Conservation (phyloP, 92 coral and sea anemone species). For the Scolanthus callimorphus region DNA sequence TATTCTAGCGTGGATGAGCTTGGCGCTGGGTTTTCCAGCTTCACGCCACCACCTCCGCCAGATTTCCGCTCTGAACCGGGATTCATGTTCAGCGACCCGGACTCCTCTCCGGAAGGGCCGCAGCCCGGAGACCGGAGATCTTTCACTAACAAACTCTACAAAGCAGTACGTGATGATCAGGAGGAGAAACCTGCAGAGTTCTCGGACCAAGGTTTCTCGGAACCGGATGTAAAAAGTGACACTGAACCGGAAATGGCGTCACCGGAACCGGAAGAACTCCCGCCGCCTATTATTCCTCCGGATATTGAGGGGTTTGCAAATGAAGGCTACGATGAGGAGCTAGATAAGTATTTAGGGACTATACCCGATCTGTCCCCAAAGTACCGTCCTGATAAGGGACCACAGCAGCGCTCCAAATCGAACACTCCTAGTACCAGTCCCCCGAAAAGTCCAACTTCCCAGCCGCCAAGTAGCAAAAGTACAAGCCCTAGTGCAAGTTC, state of each 20-base stretch:
- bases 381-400: not conserved
- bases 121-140: conserved; percentile 20
- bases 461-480: conserved; percentile 9
- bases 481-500: conserved; percentile 19
- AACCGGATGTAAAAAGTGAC: conserved; percentile 6
- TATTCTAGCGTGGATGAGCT: conserved; percentile 87
- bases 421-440: not conserved
- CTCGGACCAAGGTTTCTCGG: conserved; percentile 10
- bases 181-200: conserved; percentile 9
- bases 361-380: not conserved
- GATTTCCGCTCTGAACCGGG: conserved; percentile 39
- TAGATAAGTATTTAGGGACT: conserved; percentile 22
- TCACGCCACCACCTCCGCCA: conserved; percentile 67
- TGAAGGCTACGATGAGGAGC: conserved; percentile 49
- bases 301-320: conserved; percentile 44
- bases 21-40: conserved; percentile 85
- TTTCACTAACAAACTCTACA: conserved; percentile 48
- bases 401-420: not conserved
- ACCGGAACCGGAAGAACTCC: conserved; percentile 3
- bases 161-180: not conserved
- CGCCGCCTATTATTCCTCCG: conserved; percentile 12
- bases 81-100: conserved; percentile 6
- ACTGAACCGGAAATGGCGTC: not conserved
- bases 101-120: conserved; percentile 7
- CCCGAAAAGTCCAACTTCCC: conserved; percentile 2